These are phyloP conservation scores for Prorops nasuta DNA, from an alignment of 1,140 invertebrate species.

Conservation along the genomic window DNA sequence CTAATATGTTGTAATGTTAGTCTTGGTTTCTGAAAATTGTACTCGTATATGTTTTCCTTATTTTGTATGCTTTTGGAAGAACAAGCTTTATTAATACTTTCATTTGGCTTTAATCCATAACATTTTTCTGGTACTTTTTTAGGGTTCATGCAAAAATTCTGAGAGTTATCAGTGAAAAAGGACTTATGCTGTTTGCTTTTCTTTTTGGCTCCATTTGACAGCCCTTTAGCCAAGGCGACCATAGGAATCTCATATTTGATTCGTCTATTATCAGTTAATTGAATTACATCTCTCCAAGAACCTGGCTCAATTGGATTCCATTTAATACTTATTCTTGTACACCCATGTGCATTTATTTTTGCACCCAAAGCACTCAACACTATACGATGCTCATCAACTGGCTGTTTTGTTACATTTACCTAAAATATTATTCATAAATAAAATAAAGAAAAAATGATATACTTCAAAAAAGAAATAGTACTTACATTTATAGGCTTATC, in stretches of 20 bases:
- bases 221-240: slow-evolving; percentile 39
- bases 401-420: slow-evolving; percentile 61
- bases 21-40: neutral
- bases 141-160: too few relatives aligned
- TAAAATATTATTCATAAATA: slow-evolving; percentile 42
- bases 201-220: slow-evolving; percentile 55
- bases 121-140: too few relatives aligned
- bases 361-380: slow-evolving; percentile 56
- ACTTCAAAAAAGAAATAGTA: slow-evolving; percentile 6
- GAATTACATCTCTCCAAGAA: slow-evolving; percentile 62
- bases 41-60: too few relatives aligned
- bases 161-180: too few relatives aligned
- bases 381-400: slow-evolving; percentile 61
- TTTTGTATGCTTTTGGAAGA: too few relatives aligned
- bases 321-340: slow-evolving; percentile 56
- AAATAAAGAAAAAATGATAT: neutral
- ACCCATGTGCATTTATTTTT: slow-evolving; percentile 49
- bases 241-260: slow-evolving; percentile 68
- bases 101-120: too few relatives aligned
- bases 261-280: slow-evolving; percentile 62
- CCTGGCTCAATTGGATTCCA: slow-evolving; percentile 63
- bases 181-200: too few relatives aligned
- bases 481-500: slow-evolving; percentile 35
- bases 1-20: too few relatives aligned
- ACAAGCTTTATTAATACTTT: too few relatives aligned